Evolutionary conservation across 2,888 invertebrate species (phyloP).

Genomic region (Anorthoa munda): DNA sequence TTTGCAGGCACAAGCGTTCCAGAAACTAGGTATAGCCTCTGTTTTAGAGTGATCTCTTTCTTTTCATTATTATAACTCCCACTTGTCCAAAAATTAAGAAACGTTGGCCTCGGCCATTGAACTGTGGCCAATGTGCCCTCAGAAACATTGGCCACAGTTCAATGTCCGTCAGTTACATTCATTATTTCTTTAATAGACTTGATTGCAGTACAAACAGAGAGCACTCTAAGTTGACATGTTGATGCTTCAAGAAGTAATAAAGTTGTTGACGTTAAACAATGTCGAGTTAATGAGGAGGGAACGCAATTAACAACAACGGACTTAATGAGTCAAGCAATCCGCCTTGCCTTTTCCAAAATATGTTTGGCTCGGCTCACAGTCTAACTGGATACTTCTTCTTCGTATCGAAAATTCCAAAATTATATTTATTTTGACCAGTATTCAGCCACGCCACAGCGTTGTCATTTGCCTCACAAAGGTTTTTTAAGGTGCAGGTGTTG

Average conservation of each 20-base stretch:
- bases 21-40: not conserved
- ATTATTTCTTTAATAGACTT: slow-evolving; percentile 22
- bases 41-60: not conserved
- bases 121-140: no score
- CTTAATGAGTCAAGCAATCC: no score
- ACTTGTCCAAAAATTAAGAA: not conserved
- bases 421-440: no score
- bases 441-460: no score
- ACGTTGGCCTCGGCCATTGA: no score
- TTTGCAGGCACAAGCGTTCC: not conserved
- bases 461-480: no score
- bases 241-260: not conserved
- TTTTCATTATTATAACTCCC: not conserved
- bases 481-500: no score
- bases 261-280: slow-evolving; percentile 8
- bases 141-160: not conserved
- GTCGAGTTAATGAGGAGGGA: slow-evolving; percentile 1
- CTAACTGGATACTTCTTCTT: no score
- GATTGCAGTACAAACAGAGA: slow-evolving; percentile 22
- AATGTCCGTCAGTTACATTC: slow-evolving; percentile 8
- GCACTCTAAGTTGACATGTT: slow-evolving; percentile 24
- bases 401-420: no score
- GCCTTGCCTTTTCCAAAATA: no score
- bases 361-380: no score
- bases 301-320: not conserved